phyloP scores from a whole-genome alignment of 2,113 vertebrate species.

The Centropus unirufus region DNA sequence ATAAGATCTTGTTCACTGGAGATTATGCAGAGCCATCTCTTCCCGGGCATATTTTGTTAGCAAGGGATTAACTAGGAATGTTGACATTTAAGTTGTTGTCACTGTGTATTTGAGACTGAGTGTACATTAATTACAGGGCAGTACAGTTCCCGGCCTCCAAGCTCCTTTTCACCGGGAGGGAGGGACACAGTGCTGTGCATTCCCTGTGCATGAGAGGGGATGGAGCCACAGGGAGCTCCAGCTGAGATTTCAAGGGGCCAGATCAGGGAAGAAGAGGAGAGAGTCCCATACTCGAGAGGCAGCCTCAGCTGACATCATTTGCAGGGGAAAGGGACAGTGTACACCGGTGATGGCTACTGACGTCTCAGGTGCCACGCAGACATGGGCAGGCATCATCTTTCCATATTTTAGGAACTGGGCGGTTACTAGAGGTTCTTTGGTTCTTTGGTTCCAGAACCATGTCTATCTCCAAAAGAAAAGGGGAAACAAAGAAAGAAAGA shows the following conservation, averaged over 20 bases:
- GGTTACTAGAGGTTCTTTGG: background rate
- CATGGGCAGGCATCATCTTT: background rate
- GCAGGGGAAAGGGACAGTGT: background rate
- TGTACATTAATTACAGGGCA: conserved; percentile 45
- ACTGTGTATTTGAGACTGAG: conserved; percentile 28
- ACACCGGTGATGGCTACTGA: background rate
- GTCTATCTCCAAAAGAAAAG: background rate
- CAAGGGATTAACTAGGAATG: conserved; percentile 58
- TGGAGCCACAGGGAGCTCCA: accelerated
- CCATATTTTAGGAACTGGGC: background rate
- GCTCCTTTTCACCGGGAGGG: background rate
- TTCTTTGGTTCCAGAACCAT: background rate
- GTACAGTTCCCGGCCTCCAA: background rate
- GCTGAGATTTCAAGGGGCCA: background rate
- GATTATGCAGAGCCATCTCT: conserved; percentile 38
- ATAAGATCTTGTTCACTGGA: conserved; percentile 42
- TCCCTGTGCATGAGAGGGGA: accelerated
- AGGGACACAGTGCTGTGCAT: background rate
- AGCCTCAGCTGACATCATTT: background rate
- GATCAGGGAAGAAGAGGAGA: background rate
- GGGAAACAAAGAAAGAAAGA: accelerated
- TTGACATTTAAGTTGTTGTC: conserved; percentile 68
- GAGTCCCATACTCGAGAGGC: background rate
- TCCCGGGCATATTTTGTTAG: conserved; percentile 56
- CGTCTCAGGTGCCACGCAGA: background rate